Conservation (phyloP, 2,113 vertebrate species). For the Morone saxatilis region DNA sequence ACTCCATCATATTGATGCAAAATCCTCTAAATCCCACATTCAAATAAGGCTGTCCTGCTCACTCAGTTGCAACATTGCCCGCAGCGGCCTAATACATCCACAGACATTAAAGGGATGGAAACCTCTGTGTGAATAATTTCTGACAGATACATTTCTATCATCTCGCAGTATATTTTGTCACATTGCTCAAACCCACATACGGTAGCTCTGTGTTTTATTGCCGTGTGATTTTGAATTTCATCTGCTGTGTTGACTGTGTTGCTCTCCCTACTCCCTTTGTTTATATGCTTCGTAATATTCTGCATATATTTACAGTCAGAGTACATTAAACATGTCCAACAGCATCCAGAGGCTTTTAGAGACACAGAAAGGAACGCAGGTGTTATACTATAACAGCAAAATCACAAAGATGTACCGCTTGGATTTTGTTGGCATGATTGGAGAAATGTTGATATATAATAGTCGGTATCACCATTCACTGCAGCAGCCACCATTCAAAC, state of each 20-base stretch:
- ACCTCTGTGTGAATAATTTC: not conserved
- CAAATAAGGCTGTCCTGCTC: not conserved
- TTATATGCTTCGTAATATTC: not conserved
- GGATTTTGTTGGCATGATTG: constrained; percentile 3
- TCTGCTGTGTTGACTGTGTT: constrained; percentile 3
- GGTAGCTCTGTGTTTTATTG: not conserved
- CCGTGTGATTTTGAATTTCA: not conserved
- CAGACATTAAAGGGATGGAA: not conserved
- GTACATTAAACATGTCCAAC: not conserved
- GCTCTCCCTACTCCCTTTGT: not conserved
- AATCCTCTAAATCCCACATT: not conserved
- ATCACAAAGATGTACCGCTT: constrained; percentile 3
- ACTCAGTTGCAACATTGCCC: not conserved
- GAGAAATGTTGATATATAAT: constrained; percentile 17
- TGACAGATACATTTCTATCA: not conserved
- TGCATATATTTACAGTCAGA: not conserved
- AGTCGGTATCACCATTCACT: not conserved
- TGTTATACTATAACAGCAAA: not conserved
- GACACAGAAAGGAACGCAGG: constrained; percentile 11
- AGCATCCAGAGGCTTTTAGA: not conserved
- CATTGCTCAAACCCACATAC: too few species aligned
- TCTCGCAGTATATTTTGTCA: not conserved
- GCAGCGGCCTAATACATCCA: not conserved
- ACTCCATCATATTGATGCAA: not conserved
- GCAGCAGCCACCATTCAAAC: constrained; percentile 19